phyloP scores from a whole-genome alignment of 2,113 vertebrate species.

The Halcyon senegalensis region DNA sequence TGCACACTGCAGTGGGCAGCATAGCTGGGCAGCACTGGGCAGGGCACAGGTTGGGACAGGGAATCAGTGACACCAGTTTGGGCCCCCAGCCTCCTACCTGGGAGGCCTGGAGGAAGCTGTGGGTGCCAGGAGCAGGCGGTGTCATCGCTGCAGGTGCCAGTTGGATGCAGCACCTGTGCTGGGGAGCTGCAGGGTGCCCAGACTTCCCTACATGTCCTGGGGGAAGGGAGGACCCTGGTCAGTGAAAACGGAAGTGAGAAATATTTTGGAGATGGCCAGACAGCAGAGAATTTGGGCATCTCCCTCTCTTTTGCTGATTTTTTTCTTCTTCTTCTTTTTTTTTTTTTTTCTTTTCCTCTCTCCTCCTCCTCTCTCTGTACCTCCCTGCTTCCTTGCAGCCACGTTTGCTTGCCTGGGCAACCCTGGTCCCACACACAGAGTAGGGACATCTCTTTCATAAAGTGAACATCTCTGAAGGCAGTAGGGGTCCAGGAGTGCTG shows the following conservation, averaged over 20 bases:
- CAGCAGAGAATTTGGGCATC: not conserved
- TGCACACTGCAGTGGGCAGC: not conserved
- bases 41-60: not conserved
- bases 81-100: fast-evolving
- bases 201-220: not conserved
- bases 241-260: not conserved
- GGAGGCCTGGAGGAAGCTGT: not conserved
- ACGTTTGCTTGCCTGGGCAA: not conserved
- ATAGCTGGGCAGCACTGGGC: fast-evolving
- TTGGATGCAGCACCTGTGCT: not conserved
- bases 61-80: fast-evolving
- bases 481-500: not conserved
- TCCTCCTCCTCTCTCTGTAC: not conserved
- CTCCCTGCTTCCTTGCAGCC: conserved; percentile 8
- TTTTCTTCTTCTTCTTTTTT: not conserved
- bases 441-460: not conserved
- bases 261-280: not conserved
- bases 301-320: not conserved
- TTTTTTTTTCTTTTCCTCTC: not conserved
- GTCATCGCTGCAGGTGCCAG: not conserved
- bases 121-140: fast-evolving
- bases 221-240: not conserved
- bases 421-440: fast-evolving
- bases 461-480: fast-evolving
- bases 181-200: not conserved